phyloP scores from a whole-genome alignment of 2,888 invertebrate genomes.

The Noctuana brunneofusca region DNA sequence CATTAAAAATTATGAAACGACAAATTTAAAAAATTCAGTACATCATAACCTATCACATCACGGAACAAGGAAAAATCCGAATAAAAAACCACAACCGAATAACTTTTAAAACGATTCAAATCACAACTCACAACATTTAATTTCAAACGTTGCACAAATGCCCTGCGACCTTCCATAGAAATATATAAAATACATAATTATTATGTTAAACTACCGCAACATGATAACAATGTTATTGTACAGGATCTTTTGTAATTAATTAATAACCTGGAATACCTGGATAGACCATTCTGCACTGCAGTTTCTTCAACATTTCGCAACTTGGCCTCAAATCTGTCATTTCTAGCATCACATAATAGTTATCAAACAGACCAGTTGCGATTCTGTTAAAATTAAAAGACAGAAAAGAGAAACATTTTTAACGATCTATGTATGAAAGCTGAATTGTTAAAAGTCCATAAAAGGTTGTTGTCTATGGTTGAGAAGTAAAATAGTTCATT shows the following conservation, averaged over 20 bases:
- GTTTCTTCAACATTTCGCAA: too few relatives aligned
- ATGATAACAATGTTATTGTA: conserved; percentile 1
- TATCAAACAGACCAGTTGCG: too few relatives aligned
- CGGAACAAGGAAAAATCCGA: conserved; percentile 11
- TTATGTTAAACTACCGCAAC: conserved; percentile 15
- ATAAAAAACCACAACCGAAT: conserved; percentile 58
- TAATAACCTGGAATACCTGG: not conserved
- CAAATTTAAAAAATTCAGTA: conserved; percentile 25
- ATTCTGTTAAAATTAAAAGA: too few relatives aligned
- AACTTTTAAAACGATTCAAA: conserved; percentile 39
- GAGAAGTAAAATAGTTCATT: too few relatives aligned
- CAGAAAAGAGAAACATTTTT: too few relatives aligned
- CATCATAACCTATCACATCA: conserved; percentile 7
- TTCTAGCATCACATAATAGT: too few relatives aligned
- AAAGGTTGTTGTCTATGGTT: too few relatives aligned
- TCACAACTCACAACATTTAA: conserved; percentile 31
- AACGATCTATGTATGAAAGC: too few relatives aligned
- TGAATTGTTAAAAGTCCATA: too few relatives aligned
- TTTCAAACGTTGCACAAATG: conserved; percentile 28
- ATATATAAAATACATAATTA: conserved; percentile 8
- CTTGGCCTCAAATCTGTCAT: too few relatives aligned
- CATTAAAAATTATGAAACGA: conserved; percentile 21
- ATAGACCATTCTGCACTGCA: too few relatives aligned
- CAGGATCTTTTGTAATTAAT: not conserved
- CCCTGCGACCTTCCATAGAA: conserved; percentile 18